Conservation (phyloP, 2,888 invertebrate genomes). For the Xestia ashworthii region DNA sequence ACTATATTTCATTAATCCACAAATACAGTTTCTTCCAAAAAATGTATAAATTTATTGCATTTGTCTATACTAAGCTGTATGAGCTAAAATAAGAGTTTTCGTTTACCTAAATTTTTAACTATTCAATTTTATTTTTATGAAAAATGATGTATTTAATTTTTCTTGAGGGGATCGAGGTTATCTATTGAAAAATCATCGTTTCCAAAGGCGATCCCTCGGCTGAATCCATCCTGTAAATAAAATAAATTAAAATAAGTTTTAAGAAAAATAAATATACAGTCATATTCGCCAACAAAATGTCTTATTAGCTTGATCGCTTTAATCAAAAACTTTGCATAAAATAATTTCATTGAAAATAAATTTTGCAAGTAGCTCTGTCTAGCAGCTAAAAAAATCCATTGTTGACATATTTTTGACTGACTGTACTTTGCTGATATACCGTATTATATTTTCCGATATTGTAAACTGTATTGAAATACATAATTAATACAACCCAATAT, state of each 20-base stretch:
- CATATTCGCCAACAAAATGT: slow-evolving; percentile 11
- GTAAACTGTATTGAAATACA: not conserved
- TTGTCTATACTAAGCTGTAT: slow-evolving; percentile 78
- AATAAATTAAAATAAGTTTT: slow-evolving; percentile 37
- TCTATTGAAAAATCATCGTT: slow-evolving; percentile 98
- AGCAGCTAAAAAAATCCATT: too few relatives aligned
- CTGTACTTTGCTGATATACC: not conserved
- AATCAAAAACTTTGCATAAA: not conserved
- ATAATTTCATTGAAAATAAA: not conserved
- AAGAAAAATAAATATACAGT: not conserved
- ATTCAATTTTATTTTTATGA: slow-evolving; percentile 68
- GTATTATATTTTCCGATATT: not conserved
- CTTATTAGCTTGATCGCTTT: not conserved
- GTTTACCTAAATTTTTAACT: slow-evolving; percentile 75
- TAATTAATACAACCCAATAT: not conserved
- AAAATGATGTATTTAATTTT: slow-evolving; percentile 87
- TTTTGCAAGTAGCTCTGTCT: not conserved
- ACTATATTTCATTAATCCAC: slow-evolving; percentile 72
- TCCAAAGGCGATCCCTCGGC: slow-evolving; percentile 96
- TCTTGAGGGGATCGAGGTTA: slow-evolving; percentile 97
- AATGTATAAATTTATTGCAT: slow-evolving; percentile 75
- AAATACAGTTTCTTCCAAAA: slow-evolving; percentile 64
- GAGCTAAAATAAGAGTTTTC: slow-evolving; percentile 76
- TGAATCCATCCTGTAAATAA: slow-evolving; percentile 95
- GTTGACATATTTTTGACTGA: slow-evolving; percentile 6